A percentile compares a stretch with the other conserved stretches of the same genome.
These are phyloP conservation scores for Cryptoprocta ferox DNA, from an alignment of 2,797 vertebrate genomes.

Conservation along the genomic window DNA sequence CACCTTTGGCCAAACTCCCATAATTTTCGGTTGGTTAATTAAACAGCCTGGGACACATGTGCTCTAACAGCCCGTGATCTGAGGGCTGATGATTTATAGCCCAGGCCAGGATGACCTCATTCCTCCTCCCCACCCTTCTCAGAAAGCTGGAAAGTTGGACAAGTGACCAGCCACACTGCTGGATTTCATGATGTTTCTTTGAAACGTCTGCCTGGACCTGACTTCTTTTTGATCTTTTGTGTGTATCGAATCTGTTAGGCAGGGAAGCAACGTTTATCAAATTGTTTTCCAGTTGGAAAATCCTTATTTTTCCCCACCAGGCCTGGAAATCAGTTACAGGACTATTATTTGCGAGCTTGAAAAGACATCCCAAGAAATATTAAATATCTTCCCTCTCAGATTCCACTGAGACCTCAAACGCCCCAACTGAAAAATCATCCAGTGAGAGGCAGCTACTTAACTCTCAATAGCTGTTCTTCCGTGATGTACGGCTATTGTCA, in stretches of 20 bases:
- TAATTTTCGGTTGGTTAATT: not conserved
- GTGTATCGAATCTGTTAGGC: not conserved
- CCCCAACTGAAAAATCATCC: not conserved
- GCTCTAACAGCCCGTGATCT: not conserved
- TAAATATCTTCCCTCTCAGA: not conserved
- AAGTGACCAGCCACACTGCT: not conserved
- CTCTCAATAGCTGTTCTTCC: not conserved
- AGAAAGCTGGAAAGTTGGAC: not conserved
- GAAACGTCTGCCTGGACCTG: not conserved
- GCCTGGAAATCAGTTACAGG: not conserved
- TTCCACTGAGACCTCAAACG: not conserved
- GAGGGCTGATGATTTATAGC: not conserved
- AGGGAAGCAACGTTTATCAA: not conserved
- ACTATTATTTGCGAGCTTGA: not conserved
- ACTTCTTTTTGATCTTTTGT: not conserved
- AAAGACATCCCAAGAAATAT: not conserved
- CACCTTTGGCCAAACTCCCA: not conserved
- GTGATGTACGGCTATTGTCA: not conserved
- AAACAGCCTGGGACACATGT: not conserved
- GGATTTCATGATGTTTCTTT: not conserved
- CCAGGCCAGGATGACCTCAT: not conserved
- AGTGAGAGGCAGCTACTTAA: not conserved
- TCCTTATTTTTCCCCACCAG: not conserved
- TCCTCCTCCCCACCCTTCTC: not conserved
- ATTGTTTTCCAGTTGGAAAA: not conserved